Base-by-base conservation (phyloP, 1,140 invertebrate species). In the Drosophila leontia region DNA sequence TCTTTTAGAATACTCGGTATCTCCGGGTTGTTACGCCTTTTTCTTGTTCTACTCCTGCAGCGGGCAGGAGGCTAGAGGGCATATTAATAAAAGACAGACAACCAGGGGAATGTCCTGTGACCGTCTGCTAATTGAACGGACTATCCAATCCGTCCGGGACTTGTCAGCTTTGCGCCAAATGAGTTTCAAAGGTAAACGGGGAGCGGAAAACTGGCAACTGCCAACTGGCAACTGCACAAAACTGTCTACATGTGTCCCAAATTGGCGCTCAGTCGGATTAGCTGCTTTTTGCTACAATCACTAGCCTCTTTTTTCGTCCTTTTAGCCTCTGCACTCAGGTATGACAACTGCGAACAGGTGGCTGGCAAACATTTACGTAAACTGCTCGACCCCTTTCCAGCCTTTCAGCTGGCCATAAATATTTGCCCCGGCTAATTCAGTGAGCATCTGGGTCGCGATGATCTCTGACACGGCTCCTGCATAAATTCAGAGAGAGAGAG, bases 291-390 rank as follows among this genome's bases (percentile, higher is more conserved):
- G 76, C 59, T 68, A 72, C 57, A 71, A 60, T 77, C 56, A 56
- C 53, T 26, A 50, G 60, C 69, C 41, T 15, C n/a, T 55, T 63
- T 76, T 74, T 75, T 51, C 48, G 48, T 55, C 58, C 42, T 37
- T 44, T 63, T 67, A 56, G 35, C 19, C 17, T 34, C 67, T 70
- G 67, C 62, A 70, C n/a, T 70, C 39, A 50, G 35, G 63, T 56
- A 76, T 75, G 77, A 77, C 74, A 82, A 82, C 80, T 82, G 80
- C 62, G 69, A 82, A 82, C 80, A 82, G 80, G 80, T 82, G 80
- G 80, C 75, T 82, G 62, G 55, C 62, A 68, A 82, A 82, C 80
- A 75, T 82, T 82, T 78, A 61, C 47, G 74, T 78, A 71, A 82
- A 78, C 68, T 47, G 71, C 41, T 44, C 47, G 57, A 56, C 47